Percentiles rank a stretch among this genome's conserved stretches.
Conservation (phyloP, 1,140 invertebrate genomes). For the Phthorimaea operculella region DNA sequence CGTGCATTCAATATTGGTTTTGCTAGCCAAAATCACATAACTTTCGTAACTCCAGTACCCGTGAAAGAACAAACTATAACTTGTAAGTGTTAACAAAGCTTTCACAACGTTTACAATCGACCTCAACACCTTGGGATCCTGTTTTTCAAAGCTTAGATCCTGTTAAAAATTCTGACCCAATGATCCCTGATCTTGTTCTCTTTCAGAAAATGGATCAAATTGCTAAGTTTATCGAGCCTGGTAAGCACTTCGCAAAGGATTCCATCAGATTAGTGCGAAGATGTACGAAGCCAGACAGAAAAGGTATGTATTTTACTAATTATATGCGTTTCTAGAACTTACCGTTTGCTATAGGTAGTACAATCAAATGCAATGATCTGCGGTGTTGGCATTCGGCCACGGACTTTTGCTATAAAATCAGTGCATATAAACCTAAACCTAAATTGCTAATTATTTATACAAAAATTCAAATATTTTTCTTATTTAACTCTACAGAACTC, state of each 20-base stretch:
- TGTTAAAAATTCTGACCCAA: constrained; percentile 8
- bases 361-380: neutral
- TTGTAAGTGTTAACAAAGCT: neutral
- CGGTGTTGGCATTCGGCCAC: neutral
- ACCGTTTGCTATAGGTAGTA: neutral
- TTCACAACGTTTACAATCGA: neutral
- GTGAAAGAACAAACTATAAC: neutral
- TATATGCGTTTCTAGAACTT: neutral
- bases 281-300: constrained; percentile 99
- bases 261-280: constrained; percentile 97
- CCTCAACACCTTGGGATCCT: neutral
- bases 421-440: too few species aligned
- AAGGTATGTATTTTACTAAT: constrained; percentile 76
- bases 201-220: constrained; percentile 94
- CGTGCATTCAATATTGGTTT: constrained; percentile 7
- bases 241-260: constrained; percentile 96
- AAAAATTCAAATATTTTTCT: too few species aligned
- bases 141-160: neutral
- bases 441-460: too few species aligned
- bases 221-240: constrained; percentile 93
- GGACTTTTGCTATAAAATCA: neutral
- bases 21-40: constrained; percentile 7
- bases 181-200: constrained; percentile 9
- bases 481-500: too few species aligned
- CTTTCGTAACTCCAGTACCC: constrained; percentile 1